These are phyloP conservation scores for Platycercus adscitus DNA, from an alignment of 2,113 vertebrate genomes.

Conservation along the genomic window DNA sequence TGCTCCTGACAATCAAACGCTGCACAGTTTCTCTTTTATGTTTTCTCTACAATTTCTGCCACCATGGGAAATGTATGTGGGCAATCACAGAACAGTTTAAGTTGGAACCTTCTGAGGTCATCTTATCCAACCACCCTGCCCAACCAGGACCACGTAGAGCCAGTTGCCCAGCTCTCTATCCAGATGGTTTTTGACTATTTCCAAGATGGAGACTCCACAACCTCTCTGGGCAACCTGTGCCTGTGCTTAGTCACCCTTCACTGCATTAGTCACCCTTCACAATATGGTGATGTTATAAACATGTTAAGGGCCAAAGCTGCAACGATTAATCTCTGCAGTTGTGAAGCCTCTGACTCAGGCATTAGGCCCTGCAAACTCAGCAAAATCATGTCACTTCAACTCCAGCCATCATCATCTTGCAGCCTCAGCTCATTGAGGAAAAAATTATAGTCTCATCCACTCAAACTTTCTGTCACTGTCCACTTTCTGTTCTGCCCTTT, in stretches of 20 bases:
- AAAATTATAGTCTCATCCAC: background rate
- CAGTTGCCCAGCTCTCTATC: background rate
- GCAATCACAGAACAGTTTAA: background rate
- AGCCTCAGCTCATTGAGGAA: background rate
- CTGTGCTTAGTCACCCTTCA: background rate
- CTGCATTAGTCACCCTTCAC: background rate
- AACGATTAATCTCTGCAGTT: background rate
- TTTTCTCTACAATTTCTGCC: background rate
- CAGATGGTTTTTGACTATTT: background rate
- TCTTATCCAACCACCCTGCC: background rate
- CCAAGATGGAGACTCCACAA: background rate
- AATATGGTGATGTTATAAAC: background rate
- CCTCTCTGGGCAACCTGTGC: background rate
- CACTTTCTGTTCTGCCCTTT: background rate
- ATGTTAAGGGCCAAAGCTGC: background rate
- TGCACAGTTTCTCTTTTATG: background rate
- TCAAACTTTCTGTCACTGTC: background rate
- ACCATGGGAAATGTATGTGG: background rate
- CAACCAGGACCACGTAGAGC: background rate
- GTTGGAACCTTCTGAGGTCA: background rate
- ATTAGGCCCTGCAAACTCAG: background rate
- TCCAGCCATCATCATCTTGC: background rate
- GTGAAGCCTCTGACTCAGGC: background rate
- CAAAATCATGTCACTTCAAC: background rate
- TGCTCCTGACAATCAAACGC: background rate